These are phyloP conservation scores for Enteromius thamalakanensis DNA, from an alignment of 2,797 vertebrate species.

Conservation along the genomic window DNA sequence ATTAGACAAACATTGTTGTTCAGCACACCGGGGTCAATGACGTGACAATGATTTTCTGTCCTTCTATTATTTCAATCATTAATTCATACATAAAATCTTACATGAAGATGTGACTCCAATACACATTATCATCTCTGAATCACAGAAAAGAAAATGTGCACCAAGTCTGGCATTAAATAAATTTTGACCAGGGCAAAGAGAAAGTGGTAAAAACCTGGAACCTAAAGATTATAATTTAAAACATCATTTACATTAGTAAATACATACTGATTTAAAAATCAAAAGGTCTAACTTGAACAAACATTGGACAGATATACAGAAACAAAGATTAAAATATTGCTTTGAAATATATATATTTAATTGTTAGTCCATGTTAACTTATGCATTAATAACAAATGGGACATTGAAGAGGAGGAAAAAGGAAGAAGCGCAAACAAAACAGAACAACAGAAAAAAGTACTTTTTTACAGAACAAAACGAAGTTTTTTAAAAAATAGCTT, in stretches of 20 bases:
- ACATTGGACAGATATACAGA: neutral
- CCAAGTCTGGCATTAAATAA: too few species aligned
- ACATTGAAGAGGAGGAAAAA: neutral
- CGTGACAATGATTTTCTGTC: neutral
- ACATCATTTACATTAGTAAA: neutral
- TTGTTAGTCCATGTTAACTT: neutral
- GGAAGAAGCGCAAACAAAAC: neutral
- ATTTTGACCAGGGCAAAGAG: neutral
- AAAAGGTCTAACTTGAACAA: neutral
- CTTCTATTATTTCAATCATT: neutral
- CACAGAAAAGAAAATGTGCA: neutral
- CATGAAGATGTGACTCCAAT: neutral
- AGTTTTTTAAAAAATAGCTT: too few species aligned
- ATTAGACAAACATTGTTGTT: neutral
- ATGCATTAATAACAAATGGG: neutral
- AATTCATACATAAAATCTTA: neutral
- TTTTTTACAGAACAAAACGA: too few species aligned
- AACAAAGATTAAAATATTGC: neutral
- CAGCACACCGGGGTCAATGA: neutral
- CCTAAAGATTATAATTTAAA: neutral
- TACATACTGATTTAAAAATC: neutral
- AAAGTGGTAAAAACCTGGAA: too few species aligned
- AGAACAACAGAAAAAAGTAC: neutral
- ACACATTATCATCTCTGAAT: constrained; percentile 1
- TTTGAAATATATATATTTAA: too few species aligned